phyloP scores from a whole-genome alignment of 2,113 vertebrate genomes.

The Recurvirostra avosetta region DNA sequence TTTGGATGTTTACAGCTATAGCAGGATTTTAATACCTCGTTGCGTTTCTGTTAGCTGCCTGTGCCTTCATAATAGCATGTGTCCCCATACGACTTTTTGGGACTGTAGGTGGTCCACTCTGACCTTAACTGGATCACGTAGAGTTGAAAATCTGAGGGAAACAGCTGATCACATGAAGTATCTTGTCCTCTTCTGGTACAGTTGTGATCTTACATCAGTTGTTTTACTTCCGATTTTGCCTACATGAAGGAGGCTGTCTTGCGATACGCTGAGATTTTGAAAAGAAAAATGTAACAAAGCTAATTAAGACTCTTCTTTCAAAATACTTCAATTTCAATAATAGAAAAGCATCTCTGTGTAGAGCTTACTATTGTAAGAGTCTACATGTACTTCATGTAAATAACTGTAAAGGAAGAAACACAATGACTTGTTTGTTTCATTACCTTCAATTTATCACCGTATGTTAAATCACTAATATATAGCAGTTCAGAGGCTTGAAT shows the following conservation, averaged over 20 bases:
- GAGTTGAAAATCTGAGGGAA: not conserved
- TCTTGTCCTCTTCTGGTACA: not conserved
- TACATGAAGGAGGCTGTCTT: accelerated
- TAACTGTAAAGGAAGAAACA: not conserved
- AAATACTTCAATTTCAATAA: not conserved
- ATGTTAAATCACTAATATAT: not conserved
- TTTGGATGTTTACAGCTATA: not conserved
- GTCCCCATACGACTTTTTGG: not conserved
- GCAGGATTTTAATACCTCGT: not conserved
- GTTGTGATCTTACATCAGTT: not conserved
- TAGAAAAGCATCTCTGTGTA: not conserved
- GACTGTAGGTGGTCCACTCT: not conserved
- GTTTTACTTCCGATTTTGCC: not conserved
- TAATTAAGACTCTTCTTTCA: not conserved
- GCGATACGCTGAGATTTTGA: not conserved
- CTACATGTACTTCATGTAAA: not conserved
- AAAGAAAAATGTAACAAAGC: not conserved
- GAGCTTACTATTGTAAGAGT: not conserved
- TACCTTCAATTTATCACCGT: not conserved
- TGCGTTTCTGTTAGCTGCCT: not conserved
- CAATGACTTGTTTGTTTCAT: not conserved
- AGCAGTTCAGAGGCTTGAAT: not conserved
- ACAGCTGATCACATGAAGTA: not conserved
- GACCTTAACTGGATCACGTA: not conserved
- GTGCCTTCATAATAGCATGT: not conserved